These are phyloP conservation scores for Sinocyclocheilus maitianheensis DNA, from an alignment of 2,113 vertebrate species.

Conservation along the genomic window DNA sequence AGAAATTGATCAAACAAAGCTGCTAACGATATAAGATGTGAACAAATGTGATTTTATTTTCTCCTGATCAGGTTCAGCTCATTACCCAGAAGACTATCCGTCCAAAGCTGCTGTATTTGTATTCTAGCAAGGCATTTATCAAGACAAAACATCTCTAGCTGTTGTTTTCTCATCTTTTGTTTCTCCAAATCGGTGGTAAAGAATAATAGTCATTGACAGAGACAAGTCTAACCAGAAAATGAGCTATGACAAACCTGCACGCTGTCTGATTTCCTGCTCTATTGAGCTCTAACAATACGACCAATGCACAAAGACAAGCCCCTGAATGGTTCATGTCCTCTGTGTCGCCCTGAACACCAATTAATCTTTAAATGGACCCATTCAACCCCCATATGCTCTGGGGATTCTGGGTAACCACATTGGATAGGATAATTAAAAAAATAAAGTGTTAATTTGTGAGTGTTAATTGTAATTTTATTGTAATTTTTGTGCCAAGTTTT, in stretches of 20 bases:
- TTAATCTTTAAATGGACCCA: constrained; percentile 6
- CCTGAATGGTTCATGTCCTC: not conserved
- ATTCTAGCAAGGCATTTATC: constrained; percentile 14
- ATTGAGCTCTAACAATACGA: constrained; percentile 47
- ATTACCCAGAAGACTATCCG: not conserved
- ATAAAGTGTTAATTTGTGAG: not conserved
- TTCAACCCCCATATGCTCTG: not conserved
- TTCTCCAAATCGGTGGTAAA: constrained; percentile 17
- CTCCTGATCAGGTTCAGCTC: not conserved
- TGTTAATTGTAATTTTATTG: not conserved
- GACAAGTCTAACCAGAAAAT: constrained; percentile 35
- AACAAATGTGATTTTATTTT: not conserved
- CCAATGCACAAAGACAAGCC: constrained; percentile 21
- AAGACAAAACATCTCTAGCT: constrained; percentile 10
- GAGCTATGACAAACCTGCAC: constrained; percentile 27
- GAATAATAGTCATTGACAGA: constrained; percentile 33
- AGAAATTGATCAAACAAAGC: not conserved
- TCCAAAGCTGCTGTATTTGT: not conserved
- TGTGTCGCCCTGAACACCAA: not conserved
- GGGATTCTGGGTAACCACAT: not conserved
- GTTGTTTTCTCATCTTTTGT: constrained; percentile 35
- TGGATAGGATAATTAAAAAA: not conserved
- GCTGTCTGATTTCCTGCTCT: not conserved
- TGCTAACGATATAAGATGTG: not conserved
- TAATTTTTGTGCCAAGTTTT: not conserved